Evolutionary conservation across 2,113 vertebrate species (phyloP), one percentile per base, ranked within the genome.

Genomic region (Macquaria ambigua): DNA sequence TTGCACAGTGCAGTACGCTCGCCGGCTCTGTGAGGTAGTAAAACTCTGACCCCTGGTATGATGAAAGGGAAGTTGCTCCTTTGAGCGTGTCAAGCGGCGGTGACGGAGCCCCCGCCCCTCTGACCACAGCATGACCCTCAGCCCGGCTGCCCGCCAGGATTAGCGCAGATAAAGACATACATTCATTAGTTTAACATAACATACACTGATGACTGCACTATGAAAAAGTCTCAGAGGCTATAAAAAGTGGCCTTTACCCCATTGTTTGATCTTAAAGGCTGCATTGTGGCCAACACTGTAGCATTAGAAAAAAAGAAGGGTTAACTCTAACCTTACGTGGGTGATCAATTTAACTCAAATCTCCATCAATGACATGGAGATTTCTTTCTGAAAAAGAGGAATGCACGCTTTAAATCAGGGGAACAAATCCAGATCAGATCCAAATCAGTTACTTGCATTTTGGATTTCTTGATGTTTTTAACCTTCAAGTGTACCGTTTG

Each of bases 51-150:
- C 92, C 91, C 93, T 93, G 93, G 92, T 74, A 94, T 93, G 93
- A 93, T 95, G 93, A 95, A 95, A 95, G 94, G 88, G 91, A 94
- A 93, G 92, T 91, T 87, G 85, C 83, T 91, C 93, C 93, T 94
- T 95, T 95, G 93, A 95, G 93, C 86, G 81, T 91, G 93, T 95
- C 93, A 93, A 86, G 86, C 78, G 53, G 78, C 52, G 67, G 87
- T 92, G 92, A 91, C 58, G 74, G 79, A 87, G 69, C 63, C 69
- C 85, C 89, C 89, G 8, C 77, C 84, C 83, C 82, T 23, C 67
- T 93, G 95, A 93, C 93, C 93, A 95, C 88, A 78, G 89, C 37
- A 67, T 94, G 94, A 95, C 94, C 94, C 90, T 86, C 81, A 31
- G 67, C 46, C 41, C 4, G 46, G 75, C 85, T 46, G 79, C 78